Base-by-base conservation (phyloP, 2,888 invertebrate genomes). In the Hecatera dysodea region DNA sequence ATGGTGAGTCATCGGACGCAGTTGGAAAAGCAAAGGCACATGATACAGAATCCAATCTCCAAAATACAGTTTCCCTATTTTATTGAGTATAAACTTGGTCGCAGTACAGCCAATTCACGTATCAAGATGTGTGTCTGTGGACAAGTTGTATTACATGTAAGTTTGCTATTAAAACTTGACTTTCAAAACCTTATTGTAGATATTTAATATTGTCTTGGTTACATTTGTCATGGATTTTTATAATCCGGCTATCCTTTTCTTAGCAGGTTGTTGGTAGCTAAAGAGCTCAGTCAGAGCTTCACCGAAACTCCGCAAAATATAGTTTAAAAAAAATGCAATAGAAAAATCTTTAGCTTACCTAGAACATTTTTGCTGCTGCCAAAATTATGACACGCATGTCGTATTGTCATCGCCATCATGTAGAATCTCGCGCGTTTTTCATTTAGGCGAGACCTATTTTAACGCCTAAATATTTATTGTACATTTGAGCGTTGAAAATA, bases 1-100 rank as follows among this genome's bases (percentile, higher is more conserved):
- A 79, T 82, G 82, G 68, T 76, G 83, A 86, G 79, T 86, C 86
- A 85, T 85, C 79, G 67, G 67, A 75, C 85, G 78, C 80, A 84
- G 82, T 84, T 74, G 71, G 56, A 50, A 67, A 72, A 64, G 78
- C 61, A 75, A 75, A 67, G 67, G 61, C 72, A 77, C 67, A 70
- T 75, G 72, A 78, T 81, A 69, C 70, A 74, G 67, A 66, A 71
- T 72, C 56, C 66, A 75, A 75, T 69, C 53, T 77, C 27, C 39
- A 68, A 80, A 75, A 72, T 78, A 72, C 67, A 75, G 33, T 68
- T 73, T 67, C 36, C 15, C 42, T 59, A 69, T 42, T 69, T 61
- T 64, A 61, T 64, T 52, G 22, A 66, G 60, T 50, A 48, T 53
- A 53, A 66, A 57, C n/a, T 48, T 62, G 52, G 39, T 56, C 42